Evolutionary conservation across 2,113 vertebrate genomes (phyloP).

Genomic region (Rattus norvegicus): GRCr8 NC_086019.1:129075001-129075500

Average conservation of each 20-base stretch:
- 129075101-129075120: background rate
- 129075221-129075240: background rate
- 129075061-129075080: background rate
- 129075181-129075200: too few relatives aligned
- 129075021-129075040: background rate
- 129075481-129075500: too few relatives aligned
- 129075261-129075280: background rate
- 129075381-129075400: background rate
- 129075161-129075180: background rate
- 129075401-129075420: background rate
- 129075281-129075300: background rate
- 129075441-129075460: background rate
- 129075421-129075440: background rate
- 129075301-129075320: background rate
- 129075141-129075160: background rate
- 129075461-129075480: background rate
- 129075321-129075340: background rate
- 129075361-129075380: background rate
- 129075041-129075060: background rate
- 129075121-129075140: background rate
- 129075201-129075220: background rate
- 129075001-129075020: background rate
- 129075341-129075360: background rate
- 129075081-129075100: background rate
- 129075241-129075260: background rate